Evolutionary conservation across 2,113 vertebrate species (phyloP).

Genomic region (Herpetotheres cachinnans): DNA sequence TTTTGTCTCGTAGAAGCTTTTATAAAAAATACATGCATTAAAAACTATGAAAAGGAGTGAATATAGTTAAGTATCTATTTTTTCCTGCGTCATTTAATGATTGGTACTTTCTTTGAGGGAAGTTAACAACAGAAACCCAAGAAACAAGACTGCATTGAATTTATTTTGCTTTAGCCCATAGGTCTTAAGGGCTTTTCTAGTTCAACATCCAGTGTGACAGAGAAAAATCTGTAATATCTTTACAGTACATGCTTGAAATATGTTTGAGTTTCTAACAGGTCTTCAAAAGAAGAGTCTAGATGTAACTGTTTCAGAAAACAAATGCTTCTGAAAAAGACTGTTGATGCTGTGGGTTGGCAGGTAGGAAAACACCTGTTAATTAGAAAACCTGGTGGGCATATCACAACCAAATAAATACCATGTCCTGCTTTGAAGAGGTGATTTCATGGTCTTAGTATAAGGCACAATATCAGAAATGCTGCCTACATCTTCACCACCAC

Average conservation of each 20-base stretch:
- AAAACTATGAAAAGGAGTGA: not conserved
- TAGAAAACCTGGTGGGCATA: not conserved
- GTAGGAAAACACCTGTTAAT: not conserved
- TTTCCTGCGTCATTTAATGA: not conserved
- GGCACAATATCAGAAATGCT: not conserved
- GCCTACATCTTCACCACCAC: not conserved
- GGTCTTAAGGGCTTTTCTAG: not conserved
- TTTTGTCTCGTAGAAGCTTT: not conserved
- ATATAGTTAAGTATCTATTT: not conserved
- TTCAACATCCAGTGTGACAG: not conserved
- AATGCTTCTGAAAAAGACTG: not conserved
- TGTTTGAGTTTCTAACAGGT: not conserved
- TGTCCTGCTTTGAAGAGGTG: not conserved
- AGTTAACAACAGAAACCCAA: not conserved
- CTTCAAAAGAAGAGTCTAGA: not conserved
- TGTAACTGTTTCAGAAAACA: not conserved
- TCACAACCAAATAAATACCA: not conserved
- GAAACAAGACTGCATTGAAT: not conserved
- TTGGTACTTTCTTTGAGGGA: not conserved
- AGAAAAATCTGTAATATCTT: not conserved
- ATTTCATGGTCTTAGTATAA: not conserved
- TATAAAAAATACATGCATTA: not conserved
- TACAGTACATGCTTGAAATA: not conserved
- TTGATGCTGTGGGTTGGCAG: not conserved
- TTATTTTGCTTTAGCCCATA: not conserved